These are phyloP conservation scores for Drosophila pruinosa DNA, from an alignment of 1,140 invertebrate species.

Conservation along the genomic window DNA sequence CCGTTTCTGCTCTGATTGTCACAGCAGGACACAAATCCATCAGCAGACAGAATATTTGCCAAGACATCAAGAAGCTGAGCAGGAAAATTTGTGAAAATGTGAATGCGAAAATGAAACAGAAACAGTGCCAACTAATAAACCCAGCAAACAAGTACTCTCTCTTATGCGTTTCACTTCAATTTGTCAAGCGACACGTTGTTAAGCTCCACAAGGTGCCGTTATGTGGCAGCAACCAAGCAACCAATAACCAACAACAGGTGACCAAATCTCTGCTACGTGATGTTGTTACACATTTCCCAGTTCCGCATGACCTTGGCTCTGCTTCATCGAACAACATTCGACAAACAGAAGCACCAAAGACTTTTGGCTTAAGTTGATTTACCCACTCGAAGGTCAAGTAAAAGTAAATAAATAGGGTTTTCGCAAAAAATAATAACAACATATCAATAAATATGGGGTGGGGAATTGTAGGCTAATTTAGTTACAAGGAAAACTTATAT, in stretches of 20 bases:
- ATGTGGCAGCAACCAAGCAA: background rate
- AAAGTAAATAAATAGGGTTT: background rate
- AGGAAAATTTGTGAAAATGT: constrained; percentile 8
- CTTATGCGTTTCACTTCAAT: constrained; percentile 15
- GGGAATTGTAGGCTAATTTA: too few relatives aligned
- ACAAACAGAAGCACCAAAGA: background rate
- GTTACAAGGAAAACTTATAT: too few relatives aligned
- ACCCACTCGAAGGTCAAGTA: background rate
- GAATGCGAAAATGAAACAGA: background rate
- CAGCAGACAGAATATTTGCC: constrained; percentile 1
- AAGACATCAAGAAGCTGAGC: background rate
- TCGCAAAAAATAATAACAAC: too few relatives aligned
- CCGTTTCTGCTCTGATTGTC: constrained; percentile 55
- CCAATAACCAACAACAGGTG: constrained; percentile 21
- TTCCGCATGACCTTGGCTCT: constrained; percentile 9
- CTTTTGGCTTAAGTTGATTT: background rate
- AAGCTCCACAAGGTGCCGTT: constrained; percentile 22
- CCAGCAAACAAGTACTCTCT: background rate
- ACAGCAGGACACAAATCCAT: constrained; percentile 14
- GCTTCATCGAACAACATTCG: background rate
- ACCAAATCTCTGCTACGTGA: constrained; percentile 39
- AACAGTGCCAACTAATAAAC: constrained; percentile 26
- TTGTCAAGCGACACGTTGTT: background rate
- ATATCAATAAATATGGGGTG: background rate
- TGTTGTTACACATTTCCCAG: constrained; percentile 19